phyloP scores from a whole-genome alignment of 2,113 vertebrate species.

The Oenanthe oenanthe region DNA sequence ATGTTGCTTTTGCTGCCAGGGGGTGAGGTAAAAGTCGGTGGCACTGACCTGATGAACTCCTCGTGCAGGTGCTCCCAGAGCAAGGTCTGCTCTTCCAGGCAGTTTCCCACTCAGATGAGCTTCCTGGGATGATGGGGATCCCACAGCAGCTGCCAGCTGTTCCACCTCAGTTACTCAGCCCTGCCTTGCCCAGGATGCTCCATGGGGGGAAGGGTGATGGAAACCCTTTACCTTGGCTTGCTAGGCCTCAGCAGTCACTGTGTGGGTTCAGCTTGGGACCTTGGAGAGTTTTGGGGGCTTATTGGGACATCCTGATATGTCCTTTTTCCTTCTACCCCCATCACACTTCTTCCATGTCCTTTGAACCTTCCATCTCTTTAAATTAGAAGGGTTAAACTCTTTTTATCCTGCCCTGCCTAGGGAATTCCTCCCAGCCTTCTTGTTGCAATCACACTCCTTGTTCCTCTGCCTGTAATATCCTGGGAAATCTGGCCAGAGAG shows the following conservation, averaged over 20 bases:
- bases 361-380: background rate
- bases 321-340: fast-evolving
- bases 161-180: background rate
- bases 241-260: background rate
- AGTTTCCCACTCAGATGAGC: background rate
- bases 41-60: fast-evolving
- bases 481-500: background rate
- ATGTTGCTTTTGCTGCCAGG: background rate
- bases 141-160: fast-evolving
- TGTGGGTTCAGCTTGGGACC: background rate
- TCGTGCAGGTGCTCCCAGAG: fast-evolving
- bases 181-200: background rate
- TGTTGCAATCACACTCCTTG: background rate
- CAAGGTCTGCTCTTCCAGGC: background rate
- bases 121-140: background rate
- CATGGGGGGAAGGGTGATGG: background rate
- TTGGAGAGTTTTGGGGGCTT: background rate
- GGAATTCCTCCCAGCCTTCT: background rate
- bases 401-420: background rate
- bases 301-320: background rate
- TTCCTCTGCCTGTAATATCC: background rate
- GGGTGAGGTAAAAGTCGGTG: background rate
- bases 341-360: background rate
- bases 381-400: background rate
- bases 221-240: background rate